Base-by-base conservation (phyloP, 2,888 invertebrate genomes). In the Bugulina stolonifera region DNA sequence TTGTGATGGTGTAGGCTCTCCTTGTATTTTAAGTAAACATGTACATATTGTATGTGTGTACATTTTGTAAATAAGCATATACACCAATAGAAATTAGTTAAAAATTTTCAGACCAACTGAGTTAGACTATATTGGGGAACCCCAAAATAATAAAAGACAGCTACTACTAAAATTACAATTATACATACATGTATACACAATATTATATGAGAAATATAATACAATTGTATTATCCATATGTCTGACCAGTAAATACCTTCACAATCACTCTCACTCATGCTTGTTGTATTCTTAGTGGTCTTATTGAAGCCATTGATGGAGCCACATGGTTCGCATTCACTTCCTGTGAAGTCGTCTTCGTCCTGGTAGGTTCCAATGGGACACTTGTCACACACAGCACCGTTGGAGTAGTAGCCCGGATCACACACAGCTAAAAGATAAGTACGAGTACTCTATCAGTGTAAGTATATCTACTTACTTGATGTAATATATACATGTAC, bases 361-460 rank as follows among this genome's bases (percentile, higher is more conserved):
- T 64, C 64, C 27, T 64, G 64, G 32, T 64, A 64, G 64, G 32
- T 29, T 14, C 64, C 64, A 2, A 64, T 32, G 10, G 34, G 14
- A 34, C 64, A 64, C 34, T 27, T 10, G 3, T 3, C 32, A 32
- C 64, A 64, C 5, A 32, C 32, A 25, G 14, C 32, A 5, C 29
- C 64, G 18, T 64, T 27, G 18, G 64, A 27, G 32, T 32, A 64
- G 29, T 64, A 14, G 10, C 64, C 64, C 18, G 27, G 5, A 3
- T 34, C 64, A 64, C 64, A 64, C 5, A 64, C 32, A 32, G 64
- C 64, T 64, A n/a, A 18, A 55, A 55, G 10, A 55, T 23, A 55
- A 55, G 23, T 23, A 55, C 5, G 5, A 18, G 5, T 5, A 55
- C 23, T 55, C 10, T 18, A 55, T 23, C 22, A 10, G 43, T 10